Base-by-base conservation (phyloP, 2,888 invertebrate genomes). In the Meiosimyza decipiens region DNA sequence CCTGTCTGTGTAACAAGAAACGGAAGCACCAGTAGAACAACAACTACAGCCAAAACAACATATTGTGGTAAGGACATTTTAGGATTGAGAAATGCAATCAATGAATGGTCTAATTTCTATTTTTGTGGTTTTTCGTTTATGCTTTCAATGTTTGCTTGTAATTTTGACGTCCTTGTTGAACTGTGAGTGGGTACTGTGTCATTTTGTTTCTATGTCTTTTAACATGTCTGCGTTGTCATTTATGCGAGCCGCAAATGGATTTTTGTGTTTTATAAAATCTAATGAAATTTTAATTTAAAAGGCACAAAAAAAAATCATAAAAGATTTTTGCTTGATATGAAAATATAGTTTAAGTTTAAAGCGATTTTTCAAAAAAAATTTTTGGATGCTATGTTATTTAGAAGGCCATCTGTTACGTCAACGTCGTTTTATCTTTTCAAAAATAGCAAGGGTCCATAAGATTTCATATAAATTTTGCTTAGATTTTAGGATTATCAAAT, bases 91-190 rank as follows among this genome's bases (percentile, higher is more conserved):
- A 64, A 22, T 18, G 28, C 18, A 64, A 64, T 64, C 64, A 64
- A 50, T 64, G 51, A 49, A 64, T 64, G 64, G 50, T 50, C 59
- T 28, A 60, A 33, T 60, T 50, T 64, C 51, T 49, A 6, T 51
- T 63, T 18, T 63, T 63, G 49, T 9, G 49, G 50, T 63, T 63
- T 63, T 63, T 22, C 50, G 50, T 63, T 12, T 33, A 6, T 40
- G 40, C 9, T 47, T 50, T 63, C 49, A 22, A 50, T 51, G 64
- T 22, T 64, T 12, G 13, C 33, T 51, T 51, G 50, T 62, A 62
- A 62, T 62, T 13, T 33, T 62, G 60, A 16, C 18, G 50, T 62
- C 28, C 28, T 62, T 33, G n/a, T 33, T n/a, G 60, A 3, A 9
- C 40, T 60, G 60, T 60, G 22, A 11, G 16, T 50, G 22, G 47